Evolutionary conservation across 92 coral and sea anemone species (phyloP).

Genomic region (Zoanthus solanderi): DNA sequence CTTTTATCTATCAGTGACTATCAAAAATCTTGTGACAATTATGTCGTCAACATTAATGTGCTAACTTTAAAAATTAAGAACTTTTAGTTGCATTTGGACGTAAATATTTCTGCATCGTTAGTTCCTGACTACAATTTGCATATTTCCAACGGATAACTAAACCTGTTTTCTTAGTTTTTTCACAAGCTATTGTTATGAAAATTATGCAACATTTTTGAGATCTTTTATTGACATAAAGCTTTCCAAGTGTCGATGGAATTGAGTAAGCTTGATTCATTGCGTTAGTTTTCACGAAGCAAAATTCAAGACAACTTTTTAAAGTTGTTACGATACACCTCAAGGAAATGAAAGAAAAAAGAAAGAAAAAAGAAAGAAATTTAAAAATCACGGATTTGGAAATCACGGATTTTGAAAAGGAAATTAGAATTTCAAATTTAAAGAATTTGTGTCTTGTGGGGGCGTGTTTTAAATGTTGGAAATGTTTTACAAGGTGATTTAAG

Average conservation of each 20-base stretch:
- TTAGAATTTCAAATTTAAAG: conserved; percentile 11
- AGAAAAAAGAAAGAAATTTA: neutral
- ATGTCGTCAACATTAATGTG: neutral
- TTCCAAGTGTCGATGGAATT: neutral
- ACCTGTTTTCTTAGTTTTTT: conserved; percentile 48
- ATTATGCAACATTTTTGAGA: conserved; percentile 26
- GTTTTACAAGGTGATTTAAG: neutral
- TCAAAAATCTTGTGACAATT: neutral
- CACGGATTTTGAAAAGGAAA: neutral
- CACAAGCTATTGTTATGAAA: conserved; percentile 48
- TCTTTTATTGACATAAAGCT: conserved; percentile 28
- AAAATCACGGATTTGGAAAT: neutral
- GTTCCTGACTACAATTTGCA: conserved; percentile 33
- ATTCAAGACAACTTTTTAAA: neutral
- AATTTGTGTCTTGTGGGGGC: conserved; percentile 29
- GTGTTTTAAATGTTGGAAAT: conserved; percentile 11
- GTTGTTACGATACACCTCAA: neutral
- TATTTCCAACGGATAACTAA: conserved; percentile 30
- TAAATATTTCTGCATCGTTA: conserved; percentile 36
- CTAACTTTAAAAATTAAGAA: neutral
- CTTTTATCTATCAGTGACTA: neutral
- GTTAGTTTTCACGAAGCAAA: neutral
- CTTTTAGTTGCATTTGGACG: neutral
- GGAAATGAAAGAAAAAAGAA: neutral
- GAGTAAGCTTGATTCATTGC: neutral